Percentiles rank a stretch among this genome's conserved stretches.
Evolutionary conservation across 1,140 invertebrate genomes (phyloP).

Genomic region (Phenacoccus solenopsis): DNA sequence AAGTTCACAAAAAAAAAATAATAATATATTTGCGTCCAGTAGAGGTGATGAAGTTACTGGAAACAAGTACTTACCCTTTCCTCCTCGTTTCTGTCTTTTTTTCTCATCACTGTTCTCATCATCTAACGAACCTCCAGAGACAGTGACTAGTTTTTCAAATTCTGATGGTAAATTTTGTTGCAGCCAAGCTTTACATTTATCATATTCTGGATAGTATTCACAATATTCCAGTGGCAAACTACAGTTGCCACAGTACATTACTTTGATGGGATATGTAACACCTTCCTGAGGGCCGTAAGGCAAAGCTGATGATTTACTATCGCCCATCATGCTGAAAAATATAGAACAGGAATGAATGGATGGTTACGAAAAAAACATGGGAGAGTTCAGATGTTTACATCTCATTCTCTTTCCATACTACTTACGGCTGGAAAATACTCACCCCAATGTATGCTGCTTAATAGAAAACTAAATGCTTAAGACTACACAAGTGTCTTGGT

Average conservation of each 20-base stretch:
- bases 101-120: slow-evolving; percentile 64
- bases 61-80: slow-evolving; percentile 47
- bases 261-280: slow-evolving; percentile 40
- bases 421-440: too few species aligned
- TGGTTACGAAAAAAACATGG: too few species aligned
- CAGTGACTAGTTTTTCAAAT: slow-evolving; percentile 61
- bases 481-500: too few species aligned
- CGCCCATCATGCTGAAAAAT: neutral
- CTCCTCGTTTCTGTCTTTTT: slow-evolving; percentile 70
- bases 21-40: too few species aligned
- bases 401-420: too few species aligned
- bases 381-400: too few species aligned
- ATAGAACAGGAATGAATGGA: too few species aligned
- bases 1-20: too few species aligned
- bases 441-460: too few species aligned
- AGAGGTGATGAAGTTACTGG: neutral
- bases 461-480: too few species aligned
- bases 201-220: slow-evolving; percentile 94
- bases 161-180: slow-evolving; percentile 86
- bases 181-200: slow-evolving; percentile 94
- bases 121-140: slow-evolving; percentile 29
- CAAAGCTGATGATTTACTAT: neutral
- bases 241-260: slow-evolving; percentile 90
- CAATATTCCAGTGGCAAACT: slow-evolving; percentile 93
- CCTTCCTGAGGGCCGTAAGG: neutral